Evolutionary conservation across 2,888 invertebrate genomes (phyloP).

Genomic region (Drosophila cracens): DNA sequence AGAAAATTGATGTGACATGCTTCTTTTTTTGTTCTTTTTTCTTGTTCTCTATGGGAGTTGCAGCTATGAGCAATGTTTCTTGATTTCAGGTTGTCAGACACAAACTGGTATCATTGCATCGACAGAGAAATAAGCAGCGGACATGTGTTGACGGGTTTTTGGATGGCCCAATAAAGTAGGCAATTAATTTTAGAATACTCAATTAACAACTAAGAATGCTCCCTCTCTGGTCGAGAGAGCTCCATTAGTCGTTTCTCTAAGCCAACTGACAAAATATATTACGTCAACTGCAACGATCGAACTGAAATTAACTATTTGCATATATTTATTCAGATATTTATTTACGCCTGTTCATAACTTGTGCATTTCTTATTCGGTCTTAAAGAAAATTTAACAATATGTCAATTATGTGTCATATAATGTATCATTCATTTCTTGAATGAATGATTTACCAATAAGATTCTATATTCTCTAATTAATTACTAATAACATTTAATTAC

Average conservation of each 20-base stretch:
- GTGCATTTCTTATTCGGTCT: too few species aligned
- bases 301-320: too few species aligned
- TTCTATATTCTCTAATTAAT: neutral
- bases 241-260: neutral
- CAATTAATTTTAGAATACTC: neutral
- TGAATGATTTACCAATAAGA: neutral
- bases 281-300: too few species aligned
- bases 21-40: conserved; percentile 11
- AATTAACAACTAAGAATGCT: neutral
- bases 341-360: too few species aligned
- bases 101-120: conserved; percentile 25
- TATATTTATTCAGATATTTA: too few species aligned
- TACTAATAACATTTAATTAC: neutral
- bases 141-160: conserved; percentile 26
- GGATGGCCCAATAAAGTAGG: conserved; percentile 18
- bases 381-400: too few species aligned
- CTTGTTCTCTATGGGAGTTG: conserved; percentile 15
- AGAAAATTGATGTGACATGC: conserved; percentile 72
- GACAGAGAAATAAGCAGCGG: conserved; percentile 14
- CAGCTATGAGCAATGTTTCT: conserved; percentile 63
- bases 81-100: conserved; percentile 51
- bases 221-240: neutral
- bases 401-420: too few species aligned
- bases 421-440: too few species aligned
- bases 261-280: neutral